Evolutionary conservation across 2,797 vertebrate genomes (phyloP).

Genomic region (Odontamblyopus rebecca): DNA sequence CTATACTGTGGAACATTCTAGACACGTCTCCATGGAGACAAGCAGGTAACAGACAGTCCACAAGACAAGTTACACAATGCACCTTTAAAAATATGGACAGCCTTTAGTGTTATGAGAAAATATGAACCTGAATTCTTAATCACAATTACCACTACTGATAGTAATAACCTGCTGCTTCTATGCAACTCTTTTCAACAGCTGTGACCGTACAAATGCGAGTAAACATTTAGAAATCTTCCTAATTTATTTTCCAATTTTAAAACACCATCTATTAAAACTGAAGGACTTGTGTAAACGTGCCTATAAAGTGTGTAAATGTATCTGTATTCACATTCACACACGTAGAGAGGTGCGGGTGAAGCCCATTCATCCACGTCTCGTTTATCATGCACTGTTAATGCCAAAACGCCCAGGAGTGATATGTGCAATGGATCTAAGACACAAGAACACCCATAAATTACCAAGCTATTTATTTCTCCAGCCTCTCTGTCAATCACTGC

Average conservation of each 20-base stretch:
- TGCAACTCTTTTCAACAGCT: background rate
- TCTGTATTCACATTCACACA: slow-evolving; percentile 38
- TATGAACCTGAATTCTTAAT: background rate
- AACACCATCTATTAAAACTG: background rate
- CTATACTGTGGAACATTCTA: too few relatives aligned
- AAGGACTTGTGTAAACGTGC: background rate
- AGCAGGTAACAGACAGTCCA: too few relatives aligned
- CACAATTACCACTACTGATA: background rate
- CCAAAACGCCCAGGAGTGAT: slow-evolving; percentile 44
- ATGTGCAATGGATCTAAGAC: slow-evolving; percentile 56
- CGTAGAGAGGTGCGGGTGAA: slow-evolving; percentile 19
- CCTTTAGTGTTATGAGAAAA: background rate
- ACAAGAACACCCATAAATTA: slow-evolving; percentile 61
- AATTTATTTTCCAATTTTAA: background rate
- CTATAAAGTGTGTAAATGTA: background rate
- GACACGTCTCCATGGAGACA: too few relatives aligned
- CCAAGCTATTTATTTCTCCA: slow-evolving; percentile 69
- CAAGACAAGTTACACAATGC: too few relatives aligned
- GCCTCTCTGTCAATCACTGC: slow-evolving; percentile 78
- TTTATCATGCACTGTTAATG: slow-evolving; percentile 59
- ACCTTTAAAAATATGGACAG: background rate
- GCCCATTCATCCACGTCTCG: slow-evolving; percentile 30
- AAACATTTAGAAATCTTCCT: background rate
- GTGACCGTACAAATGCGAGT: background rate
- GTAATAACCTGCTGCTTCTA: background rate